phyloP scores from a whole-genome alignment of 2,888 invertebrate species.

The Helleia helle region DNA sequence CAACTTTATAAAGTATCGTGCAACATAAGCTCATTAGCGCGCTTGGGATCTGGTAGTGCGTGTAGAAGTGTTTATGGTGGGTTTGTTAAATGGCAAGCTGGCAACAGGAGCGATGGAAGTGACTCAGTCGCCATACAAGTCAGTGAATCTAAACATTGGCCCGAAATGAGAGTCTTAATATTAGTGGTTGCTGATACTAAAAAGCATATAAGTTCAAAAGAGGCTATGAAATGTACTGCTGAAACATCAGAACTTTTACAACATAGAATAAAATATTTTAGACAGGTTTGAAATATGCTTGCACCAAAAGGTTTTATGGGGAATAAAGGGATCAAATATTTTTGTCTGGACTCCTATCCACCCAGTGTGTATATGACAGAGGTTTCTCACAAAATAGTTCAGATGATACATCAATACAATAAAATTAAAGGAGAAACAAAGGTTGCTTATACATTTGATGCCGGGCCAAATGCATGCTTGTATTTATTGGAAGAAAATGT shows the following conservation, averaged over 20 bases:
- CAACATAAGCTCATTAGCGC: constrained; percentile 84
- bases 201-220: constrained; percentile 90
- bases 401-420: constrained; percentile 90
- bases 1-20: constrained; percentile 82
- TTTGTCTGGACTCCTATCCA: constrained; percentile 94
- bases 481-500: constrained; percentile 87
- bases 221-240: constrained; percentile 89
- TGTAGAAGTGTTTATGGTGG: constrained; percentile 96
- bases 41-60: constrained; percentile 95
- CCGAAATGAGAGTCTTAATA: constrained; percentile 90
- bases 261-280: constrained; percentile 80
- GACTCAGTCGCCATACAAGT: constrained; percentile 88
- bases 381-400: constrained; percentile 84
- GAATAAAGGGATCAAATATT: constrained; percentile 93
- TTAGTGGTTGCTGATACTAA: constrained; percentile 88
- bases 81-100: constrained; percentile 94
- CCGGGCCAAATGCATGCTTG: constrained; percentile 96
- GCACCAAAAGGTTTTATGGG: constrained; percentile 80
- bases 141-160: constrained; percentile 86
- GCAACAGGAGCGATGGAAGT: constrained; percentile 74
- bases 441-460: constrained; percentile 98
- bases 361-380: constrained; percentile 96
- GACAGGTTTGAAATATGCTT: no score
- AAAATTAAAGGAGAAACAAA: constrained; percentile 74
- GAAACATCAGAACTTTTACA: constrained; percentile 88